Evolutionary conservation across 2,797 vertebrate genomes (phyloP).

Genomic region (Catamblyrhynchus diadema): DNA sequence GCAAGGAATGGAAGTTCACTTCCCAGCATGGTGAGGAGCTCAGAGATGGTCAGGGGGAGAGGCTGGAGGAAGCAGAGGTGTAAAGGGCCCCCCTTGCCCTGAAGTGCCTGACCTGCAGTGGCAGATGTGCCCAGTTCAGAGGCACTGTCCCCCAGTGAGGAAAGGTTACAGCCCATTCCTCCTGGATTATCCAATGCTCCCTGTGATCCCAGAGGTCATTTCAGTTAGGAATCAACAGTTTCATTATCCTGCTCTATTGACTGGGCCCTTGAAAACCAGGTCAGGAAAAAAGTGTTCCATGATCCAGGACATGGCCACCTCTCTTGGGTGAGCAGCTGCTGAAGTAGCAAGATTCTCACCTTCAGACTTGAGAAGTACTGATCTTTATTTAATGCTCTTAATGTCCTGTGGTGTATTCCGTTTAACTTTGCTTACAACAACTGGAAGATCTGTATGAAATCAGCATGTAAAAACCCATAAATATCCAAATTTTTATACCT

Average conservation of each 20-base stretch:
- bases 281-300: background rate
- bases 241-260: background rate
- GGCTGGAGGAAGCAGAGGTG: background rate
- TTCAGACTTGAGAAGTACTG: background rate
- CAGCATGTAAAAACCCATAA: background rate
- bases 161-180: background rate
- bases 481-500: background rate
- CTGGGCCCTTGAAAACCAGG: background rate
- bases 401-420: background rate
- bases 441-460: background rate
- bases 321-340: background rate
- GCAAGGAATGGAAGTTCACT: background rate
- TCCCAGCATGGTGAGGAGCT: background rate
- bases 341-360: background rate
- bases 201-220: background rate
- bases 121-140: background rate
- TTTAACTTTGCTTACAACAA: background rate
- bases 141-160: background rate
- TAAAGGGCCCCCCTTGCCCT: background rate
- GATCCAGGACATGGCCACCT: background rate
- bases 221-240: background rate
- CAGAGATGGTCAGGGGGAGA: background rate
- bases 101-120: background rate
- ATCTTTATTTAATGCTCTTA: background rate
- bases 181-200: background rate